phyloP scores from a whole-genome alignment of 2,888 invertebrate genomes.

The Drosophila sordidapex region DNA sequence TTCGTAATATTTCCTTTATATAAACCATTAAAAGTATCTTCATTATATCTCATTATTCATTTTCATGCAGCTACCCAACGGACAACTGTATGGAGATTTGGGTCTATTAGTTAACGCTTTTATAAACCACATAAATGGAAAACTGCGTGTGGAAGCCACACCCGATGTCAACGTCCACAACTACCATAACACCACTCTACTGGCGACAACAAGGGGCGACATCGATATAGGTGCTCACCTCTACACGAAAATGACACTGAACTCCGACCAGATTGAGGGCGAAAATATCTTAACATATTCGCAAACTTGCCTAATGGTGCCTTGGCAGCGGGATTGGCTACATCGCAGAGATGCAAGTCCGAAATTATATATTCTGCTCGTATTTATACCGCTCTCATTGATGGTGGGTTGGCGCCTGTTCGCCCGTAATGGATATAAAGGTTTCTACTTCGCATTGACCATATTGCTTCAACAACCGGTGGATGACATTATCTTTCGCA shows the following conservation, averaged over 20 bases:
- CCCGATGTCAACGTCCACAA: conserved; percentile 39
- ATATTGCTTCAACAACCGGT: conserved; percentile 38
- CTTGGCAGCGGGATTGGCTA: conserved; percentile 6
- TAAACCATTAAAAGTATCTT: neutral
- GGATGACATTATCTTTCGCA: neutral
- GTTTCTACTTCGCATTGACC: conserved; percentile 22
- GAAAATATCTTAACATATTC: neutral
- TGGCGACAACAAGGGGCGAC: conserved; percentile 31
- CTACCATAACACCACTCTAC: conserved; percentile 38
- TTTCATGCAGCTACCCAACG: conserved; percentile 38
- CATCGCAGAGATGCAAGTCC: fast-evolving
- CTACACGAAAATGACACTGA: conserved; percentile 26
- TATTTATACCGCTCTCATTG: conserved; percentile 10
- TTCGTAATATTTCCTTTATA: neutral
- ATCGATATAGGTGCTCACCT: conserved; percentile 49
- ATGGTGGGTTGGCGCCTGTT: conserved; percentile 42
- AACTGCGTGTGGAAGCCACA: conserved; percentile 12
- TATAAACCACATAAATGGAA: conserved; percentile 29
- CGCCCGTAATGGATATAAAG: conserved; percentile 11
- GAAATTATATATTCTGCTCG: neutral
- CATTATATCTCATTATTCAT: neutral
- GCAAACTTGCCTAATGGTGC: conserved; percentile 53
- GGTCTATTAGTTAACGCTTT: conserved; percentile 36
- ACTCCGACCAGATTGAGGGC: conserved; percentile 16
- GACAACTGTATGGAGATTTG: conserved; percentile 19